Conservation (phyloP, 64 coral and sea anemone genomes). For the Cladopsammia gracilis region DNA sequence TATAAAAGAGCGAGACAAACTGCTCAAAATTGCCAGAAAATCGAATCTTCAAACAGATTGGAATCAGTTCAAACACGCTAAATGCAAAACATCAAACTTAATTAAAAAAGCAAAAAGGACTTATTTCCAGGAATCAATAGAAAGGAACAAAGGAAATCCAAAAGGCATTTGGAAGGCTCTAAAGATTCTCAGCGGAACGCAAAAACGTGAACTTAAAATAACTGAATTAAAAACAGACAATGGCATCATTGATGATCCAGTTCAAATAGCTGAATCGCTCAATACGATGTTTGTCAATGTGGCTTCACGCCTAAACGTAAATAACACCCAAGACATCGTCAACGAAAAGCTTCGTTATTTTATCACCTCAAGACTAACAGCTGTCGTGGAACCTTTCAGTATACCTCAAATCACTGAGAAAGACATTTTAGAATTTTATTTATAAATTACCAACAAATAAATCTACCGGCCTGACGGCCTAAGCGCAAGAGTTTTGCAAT, state of each 20-base stretch:
- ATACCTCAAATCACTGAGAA: slow-evolving; percentile 18
- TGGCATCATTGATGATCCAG: slow-evolving; percentile 7
- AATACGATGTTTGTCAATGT: slow-evolving; percentile 43
- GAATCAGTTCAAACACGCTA: slow-evolving; percentile 7
- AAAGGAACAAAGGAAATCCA: slow-evolving; percentile 62
- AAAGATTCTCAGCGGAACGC: slow-evolving; percentile 10
- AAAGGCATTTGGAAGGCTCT: slow-evolving; percentile 66
- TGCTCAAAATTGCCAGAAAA: slow-evolving; percentile 47
- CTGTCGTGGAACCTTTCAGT: slow-evolving; percentile 7
- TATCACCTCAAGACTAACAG: background rate
- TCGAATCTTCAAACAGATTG: slow-evolving; percentile 14
- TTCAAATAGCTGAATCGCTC: slow-evolving; percentile 19
- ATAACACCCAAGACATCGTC: background rate
- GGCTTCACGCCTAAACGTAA: slow-evolving; percentile 13
- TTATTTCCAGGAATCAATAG: slow-evolving; percentile 35
- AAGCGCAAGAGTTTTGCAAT: background rate
- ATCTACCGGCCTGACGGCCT: background rate
- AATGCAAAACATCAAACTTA: slow-evolving; percentile 9
- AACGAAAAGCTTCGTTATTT: slow-evolving; percentile 28
- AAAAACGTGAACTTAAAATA: slow-evolving; percentile 16
- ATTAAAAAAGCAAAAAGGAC: slow-evolving; percentile 54
- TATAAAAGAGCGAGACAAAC: slow-evolving; percentile 37
- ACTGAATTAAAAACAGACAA: slow-evolving; percentile 29
- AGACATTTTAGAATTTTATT: slow-evolving; percentile 1
- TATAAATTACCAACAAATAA: slow-evolving; percentile 13